Evolutionary conservation across 2,797 vertebrate species (phyloP), one percentile per base, ranked within the genome.

Genomic region (Tympanoctomys barrerae): DNA sequence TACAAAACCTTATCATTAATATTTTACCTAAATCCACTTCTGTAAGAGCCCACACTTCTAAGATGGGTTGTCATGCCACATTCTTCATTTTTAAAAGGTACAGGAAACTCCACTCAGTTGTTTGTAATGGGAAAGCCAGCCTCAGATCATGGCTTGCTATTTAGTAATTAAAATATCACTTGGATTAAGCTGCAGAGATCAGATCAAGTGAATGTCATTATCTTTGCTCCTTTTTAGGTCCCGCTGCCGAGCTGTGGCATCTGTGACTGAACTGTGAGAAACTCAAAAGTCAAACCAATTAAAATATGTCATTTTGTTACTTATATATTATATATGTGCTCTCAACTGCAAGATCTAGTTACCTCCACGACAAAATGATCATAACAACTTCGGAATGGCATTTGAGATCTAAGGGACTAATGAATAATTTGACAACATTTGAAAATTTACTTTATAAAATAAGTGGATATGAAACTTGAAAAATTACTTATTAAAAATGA

Each of bases 11-110:
- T 88, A 73, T 91, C 97, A 87, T 95, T 91, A 95, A 89, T 97
- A 96, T 96, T 96, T 94, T 91, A 97, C 96, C 92, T 59, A 46
- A 96, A 98, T 93, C 96, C 91, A 77, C 85, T 96, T 94, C 87
- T 89, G 22, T 89, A 70, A 70, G n/a, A 78, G 77, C 89, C 71
- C 4, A 1, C 11, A 36, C 84, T 96, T 97, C 92, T 83, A 95
- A 96, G 89, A 96, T 78, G 82, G 82, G 79, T 89, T 95, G 85
- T 91, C 90, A 70, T 92, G 79, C 97, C 39, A 92, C 82, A 92
- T 93, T 83, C 91, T 98, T 96, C 85, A 77, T 98, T 96, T 98
- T 87, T 82, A 5, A 13, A 79, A 86, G 49, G 94, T 84, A 39
- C 52, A 75, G 82, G 62, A 42, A 62, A 75, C 70, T 68, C 79